Base-by-base conservation (phyloP, 2,113 vertebrate species). In the Callionymus lyra region DNA sequence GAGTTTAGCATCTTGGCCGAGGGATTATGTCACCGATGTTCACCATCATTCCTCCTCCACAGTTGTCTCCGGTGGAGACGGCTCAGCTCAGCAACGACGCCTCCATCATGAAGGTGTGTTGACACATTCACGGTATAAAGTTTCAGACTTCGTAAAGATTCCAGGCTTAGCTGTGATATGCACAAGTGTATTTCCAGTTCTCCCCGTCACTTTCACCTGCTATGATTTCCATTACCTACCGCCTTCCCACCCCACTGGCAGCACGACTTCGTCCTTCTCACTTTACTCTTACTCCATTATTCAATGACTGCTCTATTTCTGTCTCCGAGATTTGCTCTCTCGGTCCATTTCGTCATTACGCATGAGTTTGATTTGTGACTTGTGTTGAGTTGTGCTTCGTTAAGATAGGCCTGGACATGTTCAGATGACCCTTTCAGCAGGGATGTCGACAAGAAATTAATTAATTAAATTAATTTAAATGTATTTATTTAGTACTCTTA, bases 51-150 rank as follows among this genome's bases (percentile, higher is more conserved):
- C 47, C 47, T 6, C 58, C 76, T 78, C 12, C 68, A n/a, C n/a
- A 97, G 92, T 80, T 97, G 68, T 92, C 89, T 38, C 88, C 88
- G 46, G 90, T 91, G 53, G 89, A 94, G 74, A 91, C 84, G 0
- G 86, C 86, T 56, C 85, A 88, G 56, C 86, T 97, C 46, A 89
- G 90, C 6, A 83, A 89, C 61, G 93, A 96, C 10, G 74, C 88
- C 56, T 89, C 86, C 59, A 91, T 96, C 35, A 88, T 94, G 65
- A 89, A 91, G 87, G 92, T 97, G 81, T 73, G 82, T 72, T 40
- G 18, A 51, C 14, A 44, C 34, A 42, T 50, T 37, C 12, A 15
- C 10, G 11, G 48, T 41, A 18, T 56, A 53, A 17, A 14, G 46
- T 64, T 59, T 49, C 64, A 27, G 12, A 45, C 38, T 33, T 42